Conservation (phyloP, 2,797 vertebrate species). For the Catostomus latipinnis region DNA sequence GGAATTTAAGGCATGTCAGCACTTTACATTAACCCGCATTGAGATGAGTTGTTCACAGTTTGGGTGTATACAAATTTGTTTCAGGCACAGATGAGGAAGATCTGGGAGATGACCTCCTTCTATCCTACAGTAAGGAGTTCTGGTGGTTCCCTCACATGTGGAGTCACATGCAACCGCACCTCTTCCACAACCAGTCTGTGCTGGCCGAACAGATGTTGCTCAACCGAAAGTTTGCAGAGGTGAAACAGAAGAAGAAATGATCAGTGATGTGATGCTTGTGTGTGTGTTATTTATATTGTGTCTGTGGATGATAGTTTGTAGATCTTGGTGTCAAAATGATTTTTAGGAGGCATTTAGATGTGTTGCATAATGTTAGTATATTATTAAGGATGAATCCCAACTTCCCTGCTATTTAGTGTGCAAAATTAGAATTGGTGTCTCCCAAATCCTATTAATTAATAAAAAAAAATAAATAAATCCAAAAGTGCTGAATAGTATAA, state of each 20-base stretch:
- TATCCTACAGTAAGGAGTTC: slow-evolving; percentile 94
- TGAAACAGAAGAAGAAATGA: slow-evolving; percentile 67
- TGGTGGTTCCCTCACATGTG: slow-evolving; percentile 99
- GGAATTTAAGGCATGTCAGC: neutral
- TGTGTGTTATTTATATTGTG: neutral
- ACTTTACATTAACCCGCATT: neutral
- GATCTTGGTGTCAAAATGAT: no score
- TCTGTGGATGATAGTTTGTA: no score
- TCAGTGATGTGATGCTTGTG: neutral
- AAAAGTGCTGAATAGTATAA: no score
- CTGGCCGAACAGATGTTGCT: slow-evolving; percentile 98
- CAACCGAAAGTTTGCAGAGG: slow-evolving; percentile 97
- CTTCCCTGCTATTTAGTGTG: no score
- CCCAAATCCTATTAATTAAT: no score
- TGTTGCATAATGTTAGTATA: no score
- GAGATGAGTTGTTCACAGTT: neutral
- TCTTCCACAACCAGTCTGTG: slow-evolving; percentile 98
- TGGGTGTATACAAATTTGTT: slow-evolving; percentile 17
- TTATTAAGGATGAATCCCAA: no score
- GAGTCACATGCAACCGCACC: slow-evolving; percentile 98
- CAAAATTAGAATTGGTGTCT: no score
- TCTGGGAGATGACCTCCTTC: slow-evolving; percentile 92
- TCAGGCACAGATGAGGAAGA: slow-evolving; percentile 96
- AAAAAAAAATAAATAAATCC: no score
- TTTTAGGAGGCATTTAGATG: no score